phyloP scores from a whole-genome alignment of 2,888 invertebrate genomes.

The Latrodectus hesperus region DNA sequence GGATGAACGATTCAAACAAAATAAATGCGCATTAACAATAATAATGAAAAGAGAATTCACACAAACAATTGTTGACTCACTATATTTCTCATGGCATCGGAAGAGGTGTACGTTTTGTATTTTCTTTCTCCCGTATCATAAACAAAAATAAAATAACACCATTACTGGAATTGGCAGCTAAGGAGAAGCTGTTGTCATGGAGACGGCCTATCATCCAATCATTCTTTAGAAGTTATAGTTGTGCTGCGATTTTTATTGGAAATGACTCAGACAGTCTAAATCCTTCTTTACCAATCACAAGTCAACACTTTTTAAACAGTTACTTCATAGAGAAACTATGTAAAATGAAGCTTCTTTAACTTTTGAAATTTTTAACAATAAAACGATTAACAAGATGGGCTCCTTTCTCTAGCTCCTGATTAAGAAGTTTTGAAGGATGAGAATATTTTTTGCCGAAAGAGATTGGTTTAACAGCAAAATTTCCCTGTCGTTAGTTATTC shows the following conservation, averaged over 20 bases:
- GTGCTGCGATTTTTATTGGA: constrained; percentile 57
- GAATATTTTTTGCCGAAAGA: too few species aligned
- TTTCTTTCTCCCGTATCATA: constrained; percentile 7
- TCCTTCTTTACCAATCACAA: constrained; percentile 54
- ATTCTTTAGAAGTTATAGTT: constrained; percentile 58
- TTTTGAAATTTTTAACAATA: too few species aligned
- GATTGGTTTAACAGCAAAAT: too few species aligned
- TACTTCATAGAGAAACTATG: too few species aligned
- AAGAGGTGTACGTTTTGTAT: constrained; percentile 33
- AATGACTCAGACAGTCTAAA: constrained; percentile 51
- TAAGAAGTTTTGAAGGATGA: too few species aligned
- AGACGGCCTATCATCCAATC: constrained; percentile 64
- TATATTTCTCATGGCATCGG: constrained; percentile 3
- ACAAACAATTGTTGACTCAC: constrained; percentile 1
- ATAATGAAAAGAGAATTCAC: neutral
- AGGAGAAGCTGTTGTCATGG: constrained; percentile 47
- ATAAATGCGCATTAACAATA: neutral
- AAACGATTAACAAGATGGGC: too few species aligned
- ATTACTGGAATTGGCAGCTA: constrained; percentile 52
- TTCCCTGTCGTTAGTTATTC: too few species aligned
- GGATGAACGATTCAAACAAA: neutral
- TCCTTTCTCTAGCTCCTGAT: too few species aligned
- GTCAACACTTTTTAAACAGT: neutral
- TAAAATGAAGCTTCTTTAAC: too few species aligned
- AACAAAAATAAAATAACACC: constrained; percentile 47